phyloP scores from a whole-genome alignment of 2,888 invertebrate genomes.

The Gymnosoma rotundatum region DNA sequence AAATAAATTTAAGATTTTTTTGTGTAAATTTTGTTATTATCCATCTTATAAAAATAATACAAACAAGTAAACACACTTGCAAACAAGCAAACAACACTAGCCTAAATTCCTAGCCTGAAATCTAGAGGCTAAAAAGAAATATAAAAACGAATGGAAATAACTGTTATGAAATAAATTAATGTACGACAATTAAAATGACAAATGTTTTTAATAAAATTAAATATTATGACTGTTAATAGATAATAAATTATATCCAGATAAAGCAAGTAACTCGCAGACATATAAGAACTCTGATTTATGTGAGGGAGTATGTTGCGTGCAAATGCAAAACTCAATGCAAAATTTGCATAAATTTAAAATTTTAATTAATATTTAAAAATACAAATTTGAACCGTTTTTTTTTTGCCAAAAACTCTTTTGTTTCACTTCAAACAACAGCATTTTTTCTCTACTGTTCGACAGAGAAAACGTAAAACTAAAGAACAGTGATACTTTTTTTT shows the following conservation, averaged over 20 bases:
- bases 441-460: too few relatives aligned
- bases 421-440: too few relatives aligned
- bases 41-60: constrained; percentile 6
- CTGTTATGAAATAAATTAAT: constrained; percentile 57
- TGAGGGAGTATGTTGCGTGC: background rate
- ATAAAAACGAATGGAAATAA: constrained; percentile 10
- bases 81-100: constrained; percentile 9
- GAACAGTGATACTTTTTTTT: too few relatives aligned
- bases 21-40: constrained; percentile 2
- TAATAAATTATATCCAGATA: constrained; percentile 40
- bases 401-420: too few relatives aligned
- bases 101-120: constrained; percentile 40
- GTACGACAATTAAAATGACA: constrained; percentile 64
- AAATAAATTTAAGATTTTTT: constrained; percentile 51
- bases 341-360: background rate
- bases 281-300: background rate
- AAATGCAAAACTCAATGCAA: background rate
- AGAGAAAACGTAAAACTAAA: too few relatives aligned
- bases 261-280: background rate
- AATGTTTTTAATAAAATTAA: constrained; percentile 50
- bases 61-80: background rate
- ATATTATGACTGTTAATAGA: constrained; percentile 53
- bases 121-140: background rate
- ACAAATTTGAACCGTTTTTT: too few relatives aligned
- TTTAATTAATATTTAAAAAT: too few relatives aligned